Conservation (phyloP, 2,888 invertebrate genomes). For the Zygothrica quintamaculata region DNA sequence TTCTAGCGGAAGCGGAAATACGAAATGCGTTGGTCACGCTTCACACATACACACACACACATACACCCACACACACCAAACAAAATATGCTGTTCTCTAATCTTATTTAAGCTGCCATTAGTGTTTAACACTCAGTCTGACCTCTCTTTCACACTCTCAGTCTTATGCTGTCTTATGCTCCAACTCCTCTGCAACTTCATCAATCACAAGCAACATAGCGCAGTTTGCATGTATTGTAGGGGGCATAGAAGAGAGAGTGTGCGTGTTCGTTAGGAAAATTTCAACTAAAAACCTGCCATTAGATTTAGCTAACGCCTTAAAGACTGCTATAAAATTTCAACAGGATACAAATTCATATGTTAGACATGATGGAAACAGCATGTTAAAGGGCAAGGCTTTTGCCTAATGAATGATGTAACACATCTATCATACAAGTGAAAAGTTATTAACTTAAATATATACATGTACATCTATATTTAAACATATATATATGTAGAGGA, state of each 20-base stretch:
- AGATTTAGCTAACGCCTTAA: constrained; percentile 40
- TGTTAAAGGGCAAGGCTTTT: constrained; percentile 8
- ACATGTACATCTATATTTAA: no score
- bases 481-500: constrained; percentile 11
- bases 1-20: constrained; percentile 49
- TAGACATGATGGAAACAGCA: constrained; percentile 13
- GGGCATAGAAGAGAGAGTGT: constrained; percentile 11
- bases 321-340: constrained; percentile 49
- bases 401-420: constrained; percentile 26
- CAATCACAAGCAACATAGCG: constrained; percentile 66
- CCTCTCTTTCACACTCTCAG: background rate
- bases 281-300: constrained; percentile 62
- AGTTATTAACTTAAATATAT: constrained; percentile 14
- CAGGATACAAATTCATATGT: constrained; percentile 53
- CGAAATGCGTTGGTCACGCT: constrained; percentile 75
- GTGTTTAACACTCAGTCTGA: constrained; percentile 68
- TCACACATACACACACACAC: constrained; percentile 32
- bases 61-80: no score
- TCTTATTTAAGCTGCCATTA: constrained; percentile 81
- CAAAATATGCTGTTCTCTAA: constrained; percentile 43
- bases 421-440: constrained; percentile 37
- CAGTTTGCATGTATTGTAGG: constrained; percentile 39
- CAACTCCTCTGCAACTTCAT: constrained; percentile 54
- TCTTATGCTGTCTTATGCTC: background rate
- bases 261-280: constrained; percentile 65